phyloP scores from a whole-genome alignment of 1,140 invertebrate genomes.

The Bombus sylvicola region DNA sequence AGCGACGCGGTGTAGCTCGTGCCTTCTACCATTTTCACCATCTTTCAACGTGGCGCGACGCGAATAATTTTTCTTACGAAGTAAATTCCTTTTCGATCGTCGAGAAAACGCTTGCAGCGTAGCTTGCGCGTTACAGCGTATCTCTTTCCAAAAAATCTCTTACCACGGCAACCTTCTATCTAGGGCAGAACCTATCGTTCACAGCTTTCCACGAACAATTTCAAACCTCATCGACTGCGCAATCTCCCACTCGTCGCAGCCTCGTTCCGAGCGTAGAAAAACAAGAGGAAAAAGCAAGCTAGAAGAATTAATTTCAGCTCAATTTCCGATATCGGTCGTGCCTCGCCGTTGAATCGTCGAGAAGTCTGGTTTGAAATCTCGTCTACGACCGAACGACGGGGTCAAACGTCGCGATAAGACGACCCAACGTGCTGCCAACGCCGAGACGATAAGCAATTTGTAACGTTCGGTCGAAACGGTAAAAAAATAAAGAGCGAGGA shows the following conservation, averaged over 20 bases:
- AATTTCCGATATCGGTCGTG: constrained; percentile 20
- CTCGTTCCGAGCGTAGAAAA: background rate
- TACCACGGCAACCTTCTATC: background rate
- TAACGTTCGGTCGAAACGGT: constrained; percentile 67
- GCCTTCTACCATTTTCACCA: background rate
- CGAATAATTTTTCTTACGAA: no score
- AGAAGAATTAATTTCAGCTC: constrained; percentile 24
- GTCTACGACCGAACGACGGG: constrained; percentile 45
- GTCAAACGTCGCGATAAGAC: constrained; percentile 73
- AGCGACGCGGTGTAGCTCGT: background rate
- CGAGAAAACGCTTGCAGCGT: background rate
- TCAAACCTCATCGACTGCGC: background rate
- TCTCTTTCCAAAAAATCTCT: background rate
- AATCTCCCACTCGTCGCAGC: background rate
- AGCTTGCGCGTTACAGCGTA: background rate
- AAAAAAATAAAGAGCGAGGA: constrained; percentile 28
- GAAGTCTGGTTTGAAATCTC: constrained; percentile 32
- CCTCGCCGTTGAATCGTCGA: constrained; percentile 35
- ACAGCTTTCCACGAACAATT: background rate
- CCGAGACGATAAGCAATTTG: constrained; percentile 81
- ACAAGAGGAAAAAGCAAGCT: background rate
- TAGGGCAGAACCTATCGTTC: background rate
- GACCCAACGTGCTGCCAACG: constrained; percentile 69
- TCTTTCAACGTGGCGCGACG: accelerated
- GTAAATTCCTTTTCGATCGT: background rate